These are phyloP conservation scores for Luperina testacea DNA, from an alignment of 2,888 invertebrate genomes.

Conservation along the genomic window DNA sequence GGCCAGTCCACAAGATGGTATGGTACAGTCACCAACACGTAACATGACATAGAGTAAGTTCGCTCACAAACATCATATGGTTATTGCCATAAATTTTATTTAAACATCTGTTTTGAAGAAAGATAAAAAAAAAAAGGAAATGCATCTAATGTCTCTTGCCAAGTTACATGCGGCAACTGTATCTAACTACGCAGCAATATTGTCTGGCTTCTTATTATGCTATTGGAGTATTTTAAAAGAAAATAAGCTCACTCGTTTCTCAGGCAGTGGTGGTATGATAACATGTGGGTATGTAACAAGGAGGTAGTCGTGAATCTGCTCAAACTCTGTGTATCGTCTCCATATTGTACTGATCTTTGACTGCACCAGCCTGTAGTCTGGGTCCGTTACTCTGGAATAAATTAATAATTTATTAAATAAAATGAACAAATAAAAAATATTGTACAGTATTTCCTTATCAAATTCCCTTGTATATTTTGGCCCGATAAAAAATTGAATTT, in stretches of 20 bases:
- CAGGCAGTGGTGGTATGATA: conserved; percentile 95
- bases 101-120: not conserved
- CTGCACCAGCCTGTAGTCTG: conserved; percentile 90
- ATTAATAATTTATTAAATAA: not conserved
- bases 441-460: not conserved
- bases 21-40: not conserved
- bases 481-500: not conserved
- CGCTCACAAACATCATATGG: not conserved
- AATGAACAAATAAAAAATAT: not conserved
- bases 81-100: not conserved
- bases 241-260: conserved; percentile 91
- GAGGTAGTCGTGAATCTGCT: conserved; percentile 94
- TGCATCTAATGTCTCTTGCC: not conserved
- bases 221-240: not conserved
- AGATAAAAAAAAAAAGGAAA: not conserved
- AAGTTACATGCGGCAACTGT: not conserved
- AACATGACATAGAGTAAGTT: not conserved
- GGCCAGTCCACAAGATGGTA: not conserved
- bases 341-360: conserved; percentile 92
- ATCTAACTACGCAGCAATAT: not conserved
- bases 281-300: conserved; percentile 94
- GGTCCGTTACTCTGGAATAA: conserved; percentile 91
- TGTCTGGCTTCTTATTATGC: not conserved
- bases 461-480: not conserved
- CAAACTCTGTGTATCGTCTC: conserved; percentile 96